Evolutionary conservation across 2,888 invertebrate genomes (phyloP).

Genomic region (Xestia sexstrigata): DNA sequence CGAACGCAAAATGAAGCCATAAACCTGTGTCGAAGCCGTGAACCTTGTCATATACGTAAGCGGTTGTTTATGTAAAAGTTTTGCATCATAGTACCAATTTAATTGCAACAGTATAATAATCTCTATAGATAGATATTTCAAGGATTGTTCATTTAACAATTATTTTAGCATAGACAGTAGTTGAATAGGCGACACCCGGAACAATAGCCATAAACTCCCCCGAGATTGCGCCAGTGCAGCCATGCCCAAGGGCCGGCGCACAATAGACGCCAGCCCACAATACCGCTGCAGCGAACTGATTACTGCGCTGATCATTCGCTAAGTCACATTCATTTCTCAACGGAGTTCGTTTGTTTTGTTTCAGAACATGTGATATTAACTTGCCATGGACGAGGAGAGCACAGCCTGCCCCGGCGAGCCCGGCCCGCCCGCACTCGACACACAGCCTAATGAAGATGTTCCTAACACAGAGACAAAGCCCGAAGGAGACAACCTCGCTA

Average conservation of each 20-base stretch:
- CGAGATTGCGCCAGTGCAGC: constrained; percentile 73
- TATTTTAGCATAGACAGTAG: constrained; percentile 51
- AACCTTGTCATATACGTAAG: constrained; percentile 69
- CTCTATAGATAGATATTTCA: constrained; percentile 1
- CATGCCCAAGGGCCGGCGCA: constrained; percentile 73
- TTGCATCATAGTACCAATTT: constrained; percentile 39
- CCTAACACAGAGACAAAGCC: constrained; percentile 67
- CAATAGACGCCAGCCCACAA: constrained; percentile 76
- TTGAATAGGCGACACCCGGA: constrained; percentile 72
- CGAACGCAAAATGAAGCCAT: constrained; percentile 75
- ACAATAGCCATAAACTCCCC: constrained; percentile 81
- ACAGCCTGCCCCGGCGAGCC: constrained; percentile 73
- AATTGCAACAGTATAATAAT: constrained; percentile 15
- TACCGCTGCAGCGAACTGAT: constrained; percentile 77
- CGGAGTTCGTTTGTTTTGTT: constrained; percentile 77
- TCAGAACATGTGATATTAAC: constrained; percentile 87
- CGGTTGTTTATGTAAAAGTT: constrained; percentile 54
- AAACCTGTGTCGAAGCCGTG: constrained; percentile 69
- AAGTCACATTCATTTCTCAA: constrained; percentile 59
- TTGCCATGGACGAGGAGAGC: constrained; percentile 84
- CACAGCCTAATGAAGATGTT: constrained; percentile 70
- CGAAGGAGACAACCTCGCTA: constrained; percentile 68
- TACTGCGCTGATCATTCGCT: constrained; percentile 66
- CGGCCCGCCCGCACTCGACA: constrained; percentile 69
- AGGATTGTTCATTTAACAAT: constrained; percentile 53